These are phyloP conservation scores for Dicranocentrus wangi DNA, from an alignment of 2,888 invertebrate genomes.

Conservation along the genomic window DNA sequence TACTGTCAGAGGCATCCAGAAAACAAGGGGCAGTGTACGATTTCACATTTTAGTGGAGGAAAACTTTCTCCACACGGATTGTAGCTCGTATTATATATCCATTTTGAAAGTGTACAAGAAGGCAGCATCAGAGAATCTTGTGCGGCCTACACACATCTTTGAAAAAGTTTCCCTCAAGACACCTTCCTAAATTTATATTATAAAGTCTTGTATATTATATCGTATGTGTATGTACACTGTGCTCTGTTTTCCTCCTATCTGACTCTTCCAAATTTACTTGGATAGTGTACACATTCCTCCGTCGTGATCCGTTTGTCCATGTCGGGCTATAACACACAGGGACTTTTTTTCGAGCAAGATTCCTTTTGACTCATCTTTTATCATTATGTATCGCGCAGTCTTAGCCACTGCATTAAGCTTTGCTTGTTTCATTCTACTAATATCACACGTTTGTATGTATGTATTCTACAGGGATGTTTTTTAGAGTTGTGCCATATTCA, in stretches of 20 bases:
- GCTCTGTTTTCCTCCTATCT: constrained; percentile 4
- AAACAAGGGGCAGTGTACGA: constrained; percentile 41
- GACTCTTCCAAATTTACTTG: no score
- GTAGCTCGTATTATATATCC: no score
- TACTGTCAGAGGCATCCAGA: constrained; percentile 38
- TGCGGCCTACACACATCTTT: no score
- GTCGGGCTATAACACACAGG: constrained; percentile 26
- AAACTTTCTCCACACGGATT: no score
- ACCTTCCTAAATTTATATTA: no score
- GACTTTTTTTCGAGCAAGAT: constrained; percentile 37
- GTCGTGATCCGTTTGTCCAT: constrained; percentile 41
- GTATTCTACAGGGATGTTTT: not conserved
- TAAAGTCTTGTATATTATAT: no score
- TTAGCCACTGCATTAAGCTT: constrained; percentile 3
- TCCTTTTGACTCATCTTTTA: constrained; percentile 50
- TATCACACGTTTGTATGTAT: no score
- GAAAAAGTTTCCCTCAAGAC: no score
- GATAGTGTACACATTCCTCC: not conserved
- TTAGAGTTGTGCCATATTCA: not conserved
- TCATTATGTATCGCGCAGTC: constrained; percentile 37
- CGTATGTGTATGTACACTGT: constrained; percentile 12
- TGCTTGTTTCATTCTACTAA: not conserved
- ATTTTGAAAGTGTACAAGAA: no score
- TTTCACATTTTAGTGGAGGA: constrained; percentile 17
- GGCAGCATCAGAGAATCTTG: no score